Conservation (phyloP, 2,888 invertebrate genomes). For the Ctenicera cuprea region DNA sequence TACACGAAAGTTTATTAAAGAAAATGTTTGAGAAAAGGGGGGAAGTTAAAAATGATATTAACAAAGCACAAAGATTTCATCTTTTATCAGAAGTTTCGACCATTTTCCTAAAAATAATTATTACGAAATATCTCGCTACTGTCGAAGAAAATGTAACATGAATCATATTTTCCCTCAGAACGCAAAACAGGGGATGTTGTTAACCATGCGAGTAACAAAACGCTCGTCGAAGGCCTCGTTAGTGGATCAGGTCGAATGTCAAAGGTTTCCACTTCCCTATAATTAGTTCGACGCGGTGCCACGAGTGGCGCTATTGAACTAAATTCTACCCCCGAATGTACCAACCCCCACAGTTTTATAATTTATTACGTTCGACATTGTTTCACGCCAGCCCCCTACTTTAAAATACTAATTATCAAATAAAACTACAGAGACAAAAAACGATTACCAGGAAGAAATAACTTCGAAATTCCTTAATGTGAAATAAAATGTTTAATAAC, state of each 20-base stretch:
- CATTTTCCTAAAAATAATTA: too few species aligned
- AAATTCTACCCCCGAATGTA: conserved; percentile 47
- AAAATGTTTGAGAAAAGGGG: too few species aligned
- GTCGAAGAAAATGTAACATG: conserved; percentile 4
- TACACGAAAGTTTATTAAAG: too few species aligned
- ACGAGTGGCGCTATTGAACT: conserved; percentile 63
- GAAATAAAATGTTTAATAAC: too few species aligned
- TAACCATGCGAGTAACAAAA: conserved; percentile 67
- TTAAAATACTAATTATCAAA: conserved; percentile 23
- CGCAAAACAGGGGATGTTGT: conserved; percentile 38
- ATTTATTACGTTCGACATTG: conserved; percentile 39
- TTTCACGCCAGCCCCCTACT: conserved; percentile 19
- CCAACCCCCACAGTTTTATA: conserved; percentile 38
- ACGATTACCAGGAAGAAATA: not conserved
- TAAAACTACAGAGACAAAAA: conserved; percentile 6
- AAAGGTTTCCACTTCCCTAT: conserved; percentile 73
- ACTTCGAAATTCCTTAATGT: not conserved
- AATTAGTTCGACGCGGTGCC: conserved; percentile 70
- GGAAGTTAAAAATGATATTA: too few species aligned
- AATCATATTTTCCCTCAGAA: conserved; percentile 1
- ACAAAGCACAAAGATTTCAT: too few species aligned
- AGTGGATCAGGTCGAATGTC: conserved; percentile 73
- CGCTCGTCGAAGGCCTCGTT: conserved; percentile 70
- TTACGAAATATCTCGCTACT: too few species aligned
- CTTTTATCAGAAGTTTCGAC: too few species aligned